Evolutionary conservation across 2,888 invertebrate species (phyloP).

Genomic region (Scrobipalpa costella): DNA sequence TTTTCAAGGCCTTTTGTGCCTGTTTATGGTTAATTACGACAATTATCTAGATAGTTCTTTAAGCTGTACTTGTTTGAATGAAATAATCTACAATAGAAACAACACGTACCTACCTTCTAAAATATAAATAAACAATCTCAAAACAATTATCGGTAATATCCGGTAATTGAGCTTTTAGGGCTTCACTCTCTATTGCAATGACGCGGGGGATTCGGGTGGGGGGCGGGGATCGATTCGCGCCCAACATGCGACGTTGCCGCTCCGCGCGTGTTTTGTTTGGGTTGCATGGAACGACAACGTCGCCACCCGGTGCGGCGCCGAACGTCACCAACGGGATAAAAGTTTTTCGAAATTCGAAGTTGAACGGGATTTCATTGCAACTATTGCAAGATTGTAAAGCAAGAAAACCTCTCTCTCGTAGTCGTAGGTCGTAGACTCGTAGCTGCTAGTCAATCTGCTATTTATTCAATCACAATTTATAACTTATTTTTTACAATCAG

Average conservation of each 20-base stretch:
- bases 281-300: constrained; percentile 62
- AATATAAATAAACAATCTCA: constrained; percentile 14
- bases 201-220: constrained; percentile 34
- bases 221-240: constrained; percentile 60
- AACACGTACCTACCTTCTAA: neutral
- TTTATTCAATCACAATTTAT: no score
- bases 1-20: neutral
- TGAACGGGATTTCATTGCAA: no score
- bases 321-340: constrained; percentile 20
- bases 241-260: constrained; percentile 67
- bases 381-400: no score
- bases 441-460: no score
- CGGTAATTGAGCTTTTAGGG: constrained; percentile 67
- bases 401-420: no score
- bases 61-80: neutral
- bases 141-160: constrained; percentile 59
- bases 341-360: neutral
- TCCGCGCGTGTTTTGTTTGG: constrained; percentile 73
- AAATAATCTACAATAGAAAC: neutral
- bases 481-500: no score
- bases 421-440: no score
- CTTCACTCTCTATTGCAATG: constrained; percentile 56
- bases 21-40: no score
- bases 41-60: neutral
- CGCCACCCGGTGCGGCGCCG: constrained; percentile 31